Base-by-base conservation (phyloP, 2,113 vertebrate genomes). In the Salminus brasiliensis region DNA sequence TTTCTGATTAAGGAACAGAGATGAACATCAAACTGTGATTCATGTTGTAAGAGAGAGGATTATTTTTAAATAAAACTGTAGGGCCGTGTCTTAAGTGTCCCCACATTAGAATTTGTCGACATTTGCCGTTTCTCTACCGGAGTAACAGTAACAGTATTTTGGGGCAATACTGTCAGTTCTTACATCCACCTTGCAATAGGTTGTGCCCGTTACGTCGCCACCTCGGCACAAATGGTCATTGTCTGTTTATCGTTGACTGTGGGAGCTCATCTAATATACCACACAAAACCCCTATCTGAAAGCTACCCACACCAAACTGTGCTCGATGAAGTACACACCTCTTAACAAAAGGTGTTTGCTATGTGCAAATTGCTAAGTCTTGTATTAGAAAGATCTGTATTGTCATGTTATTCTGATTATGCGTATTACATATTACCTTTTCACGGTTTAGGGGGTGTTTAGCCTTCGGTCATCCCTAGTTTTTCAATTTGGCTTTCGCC, bases 141-240 rank as follows among this genome's bases (percentile, higher is more conserved):
- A 36, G 1, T 36, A 29, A 23, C 74, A 57, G 74, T 68, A 65
- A 18, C 52, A 67, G 74, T 68, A 41, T 76, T 76, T 67, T 4
- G 12, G 4, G 36, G 34, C 21, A 41, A 13, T 55, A 39, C 25
- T 23, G 21, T 66, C 18, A 52, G 25, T 23, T 29, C 39, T 30
- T 34, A 43, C 21, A 21, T 29, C 43, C 15, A 32, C 25, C 15
- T n/a, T 63, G 41, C 13, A 60, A 43, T 53, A 45, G 41, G 36
- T 49, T 49, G 47, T n/a, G 4, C 3, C 12, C 12, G 16, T 45
- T 13, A 2, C 1, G 12, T 45, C 1, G 12, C 16, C 27, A 75
- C 39, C 11, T 6, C 10, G 27, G 10, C n/a, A 30, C 49, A 9
- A 18, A 25, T 36, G n/a, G 59, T 25, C 1, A 47, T 74, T 21